Percentiles rank a stretch among this genome's conserved stretches.
Evolutionary conservation across 2,113 vertebrate species (phyloP).

Genomic region (Rhinichthys klamathensis): DNA sequence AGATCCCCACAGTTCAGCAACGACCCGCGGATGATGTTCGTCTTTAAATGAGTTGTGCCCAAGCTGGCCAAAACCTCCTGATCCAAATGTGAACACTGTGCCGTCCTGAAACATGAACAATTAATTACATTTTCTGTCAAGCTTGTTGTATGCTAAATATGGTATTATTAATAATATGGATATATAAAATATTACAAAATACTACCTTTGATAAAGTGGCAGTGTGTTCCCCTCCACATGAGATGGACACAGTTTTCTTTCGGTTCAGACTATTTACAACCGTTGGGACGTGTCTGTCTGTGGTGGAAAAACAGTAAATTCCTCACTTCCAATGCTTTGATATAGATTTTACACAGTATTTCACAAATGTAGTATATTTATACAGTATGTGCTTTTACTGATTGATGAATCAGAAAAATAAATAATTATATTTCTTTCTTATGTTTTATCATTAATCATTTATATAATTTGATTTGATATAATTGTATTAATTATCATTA

Average conservation of each 20-base stretch:
- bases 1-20: constrained; percentile 84
- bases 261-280: constrained; percentile 80
- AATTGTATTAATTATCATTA: too few species aligned
- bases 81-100: constrained; percentile 92
- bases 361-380: not conserved
- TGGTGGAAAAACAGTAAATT: too few species aligned
- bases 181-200: not conserved
- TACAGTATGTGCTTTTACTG: not conserved
- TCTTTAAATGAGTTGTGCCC: constrained; percentile 88
- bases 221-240: constrained; percentile 91
- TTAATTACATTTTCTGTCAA: not conserved
- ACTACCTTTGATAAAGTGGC: constrained; percentile 88
- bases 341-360: not conserved
- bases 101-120: constrained; percentile 75
- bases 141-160: not conserved
- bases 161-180: not conserved
- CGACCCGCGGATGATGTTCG: constrained; percentile 86
- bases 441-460: too few species aligned
- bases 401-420: not conserved
- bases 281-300: constrained; percentile 84
- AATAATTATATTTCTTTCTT: too few species aligned
- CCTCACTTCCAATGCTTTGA: too few species aligned
- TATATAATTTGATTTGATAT: too few species aligned
- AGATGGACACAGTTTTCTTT: constrained; percentile 86
- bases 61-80: constrained; percentile 87